These are phyloP conservation scores for Mallotus villosus DNA, from an alignment of 2,797 vertebrate species.

Conservation along the genomic window DNA sequence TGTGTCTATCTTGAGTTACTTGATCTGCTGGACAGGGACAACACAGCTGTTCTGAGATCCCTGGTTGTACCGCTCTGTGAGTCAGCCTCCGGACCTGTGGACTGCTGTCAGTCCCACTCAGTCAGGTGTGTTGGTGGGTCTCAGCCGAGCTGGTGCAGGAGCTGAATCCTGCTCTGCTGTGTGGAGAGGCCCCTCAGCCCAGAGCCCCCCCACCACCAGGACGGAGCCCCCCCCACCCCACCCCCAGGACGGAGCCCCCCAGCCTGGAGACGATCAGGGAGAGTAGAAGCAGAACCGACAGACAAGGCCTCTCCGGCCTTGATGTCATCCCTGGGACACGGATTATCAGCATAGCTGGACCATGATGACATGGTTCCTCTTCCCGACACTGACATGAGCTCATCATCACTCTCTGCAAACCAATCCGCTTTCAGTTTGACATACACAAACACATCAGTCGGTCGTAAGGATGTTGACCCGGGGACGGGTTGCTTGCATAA, in stretches of 20 bases:
- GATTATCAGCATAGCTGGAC: slow-evolving; percentile 51
- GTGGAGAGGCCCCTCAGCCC: no score
- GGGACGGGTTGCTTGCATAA: background rate
- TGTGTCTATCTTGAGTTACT: no score
- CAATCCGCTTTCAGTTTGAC: slow-evolving; percentile 47
- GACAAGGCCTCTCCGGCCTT: slow-evolving; percentile 32
- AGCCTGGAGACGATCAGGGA: slow-evolving; percentile 40
- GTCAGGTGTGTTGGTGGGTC: no score
- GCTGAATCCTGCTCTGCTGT: no score
- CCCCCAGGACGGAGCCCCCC: slow-evolving; percentile 21
- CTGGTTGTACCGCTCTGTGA: no score
- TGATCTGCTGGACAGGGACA: no score
- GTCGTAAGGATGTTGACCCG: slow-evolving; percentile 17
- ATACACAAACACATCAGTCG: slow-evolving; percentile 14
- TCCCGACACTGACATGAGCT: slow-evolving; percentile 28
- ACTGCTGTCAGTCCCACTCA: no score
- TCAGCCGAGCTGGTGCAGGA: no score
- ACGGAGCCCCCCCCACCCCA: slow-evolving; percentile 37
- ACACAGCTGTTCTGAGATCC: no score
- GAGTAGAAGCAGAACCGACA: slow-evolving; percentile 42
- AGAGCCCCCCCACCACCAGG: background rate
- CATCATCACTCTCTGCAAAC: slow-evolving; percentile 16
- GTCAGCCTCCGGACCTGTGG: no score
- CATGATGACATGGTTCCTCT: slow-evolving; percentile 51
- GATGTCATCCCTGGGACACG: slow-evolving; percentile 45